A percentile compares a stretch with the other conserved stretches of the same genome.
phyloP scores from a whole-genome alignment of 2,797 vertebrate species.

The Clarias pachynema region DNA sequence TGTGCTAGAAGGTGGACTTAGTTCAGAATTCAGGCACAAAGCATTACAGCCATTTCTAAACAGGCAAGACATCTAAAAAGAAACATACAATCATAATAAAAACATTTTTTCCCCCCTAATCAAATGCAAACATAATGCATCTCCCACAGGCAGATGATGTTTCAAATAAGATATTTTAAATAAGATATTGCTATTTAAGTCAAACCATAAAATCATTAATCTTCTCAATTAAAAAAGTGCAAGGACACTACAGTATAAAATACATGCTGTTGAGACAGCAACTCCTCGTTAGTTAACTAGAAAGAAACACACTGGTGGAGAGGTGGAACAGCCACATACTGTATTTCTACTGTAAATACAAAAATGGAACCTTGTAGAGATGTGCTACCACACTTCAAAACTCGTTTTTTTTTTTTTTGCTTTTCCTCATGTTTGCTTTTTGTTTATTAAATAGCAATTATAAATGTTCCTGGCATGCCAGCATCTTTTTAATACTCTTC shows the following conservation, averaged over 20 bases:
- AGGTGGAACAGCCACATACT: conserved; percentile 53
- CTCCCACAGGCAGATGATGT: conserved; percentile 48
- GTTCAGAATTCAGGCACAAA: conserved; percentile 43
- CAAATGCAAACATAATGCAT: conserved; percentile 56
- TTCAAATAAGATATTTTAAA: conserved; percentile 60
- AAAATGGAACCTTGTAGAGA: conserved; percentile 73
- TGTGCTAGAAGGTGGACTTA: conserved; percentile 40
- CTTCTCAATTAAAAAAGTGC: conserved; percentile 54
- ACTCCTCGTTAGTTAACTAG: conserved; percentile 42
- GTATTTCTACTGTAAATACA: conserved; percentile 53
- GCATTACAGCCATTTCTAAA: conserved; percentile 53
- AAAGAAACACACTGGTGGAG: conserved; percentile 42
- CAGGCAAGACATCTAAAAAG: conserved; percentile 57
- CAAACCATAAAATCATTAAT: conserved; percentile 41
- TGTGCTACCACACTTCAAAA: conserved; percentile 75
- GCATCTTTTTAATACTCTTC: conserved; percentile 39
- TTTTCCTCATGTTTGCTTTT: conserved; percentile 64
- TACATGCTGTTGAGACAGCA: conserved; percentile 56
- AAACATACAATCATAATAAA: conserved; percentile 54
- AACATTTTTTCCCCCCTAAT: conserved; percentile 23
- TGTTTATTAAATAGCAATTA: conserved; percentile 61
- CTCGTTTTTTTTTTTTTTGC: conserved; percentile 19
- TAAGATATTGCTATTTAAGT: conserved; percentile 62
- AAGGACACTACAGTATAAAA: conserved; percentile 58
- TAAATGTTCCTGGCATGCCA: conserved; percentile 66